Percentiles rank a stretch among this genome's conserved stretches.
Conservation (phyloP, 2,797 vertebrate genomes). For the Sparus aurata region DNA sequence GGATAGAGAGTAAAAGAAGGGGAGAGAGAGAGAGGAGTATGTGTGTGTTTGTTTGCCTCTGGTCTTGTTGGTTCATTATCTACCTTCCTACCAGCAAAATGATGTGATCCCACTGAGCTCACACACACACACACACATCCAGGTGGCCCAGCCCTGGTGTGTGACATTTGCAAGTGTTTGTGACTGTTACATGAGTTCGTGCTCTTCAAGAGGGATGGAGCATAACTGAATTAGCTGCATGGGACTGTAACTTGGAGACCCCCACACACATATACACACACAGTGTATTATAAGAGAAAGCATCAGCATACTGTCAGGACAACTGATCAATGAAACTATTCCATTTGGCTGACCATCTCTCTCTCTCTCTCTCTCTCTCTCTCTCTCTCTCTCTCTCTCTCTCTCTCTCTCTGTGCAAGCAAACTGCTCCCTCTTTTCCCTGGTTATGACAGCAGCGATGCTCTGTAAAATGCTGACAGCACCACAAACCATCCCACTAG, state of each 20-base stretch:
- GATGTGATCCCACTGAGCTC: slow-evolving; percentile 67
- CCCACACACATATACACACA: slow-evolving; percentile 39
- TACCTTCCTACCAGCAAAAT: slow-evolving; percentile 70
- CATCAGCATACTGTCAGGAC: slow-evolving; percentile 78
- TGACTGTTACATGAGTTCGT: slow-evolving; percentile 52
- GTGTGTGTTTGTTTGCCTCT: slow-evolving; percentile 36
- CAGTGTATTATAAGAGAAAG: slow-evolving; percentile 68
- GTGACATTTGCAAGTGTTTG: slow-evolving; percentile 55
- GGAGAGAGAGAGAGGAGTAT: slow-evolving; percentile 46
- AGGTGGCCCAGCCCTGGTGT: slow-evolving; percentile 47
- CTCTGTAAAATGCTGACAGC: slow-evolving; percentile 77
- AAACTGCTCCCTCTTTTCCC: slow-evolving; percentile 54
- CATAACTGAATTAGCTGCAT: slow-evolving; percentile 55
- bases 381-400: slow-evolving; percentile 12
- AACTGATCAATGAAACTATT: slow-evolving; percentile 83
- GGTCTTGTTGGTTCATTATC: slow-evolving; percentile 75
- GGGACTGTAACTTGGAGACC: slow-evolving; percentile 35
- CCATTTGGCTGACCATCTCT: slow-evolving; percentile 75
- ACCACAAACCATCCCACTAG: slow-evolving; percentile 65
- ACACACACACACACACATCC: slow-evolving; percentile 24
- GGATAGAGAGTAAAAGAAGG: slow-evolving; percentile 55
- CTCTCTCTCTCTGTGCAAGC: slow-evolving; percentile 24
- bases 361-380: slow-evolving; percentile 29
- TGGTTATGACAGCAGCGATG: slow-evolving; percentile 64
- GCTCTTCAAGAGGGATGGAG: slow-evolving; percentile 34